Conservation (phyloP, 2,797 vertebrate species). For the Chrosomus eos region DNA sequence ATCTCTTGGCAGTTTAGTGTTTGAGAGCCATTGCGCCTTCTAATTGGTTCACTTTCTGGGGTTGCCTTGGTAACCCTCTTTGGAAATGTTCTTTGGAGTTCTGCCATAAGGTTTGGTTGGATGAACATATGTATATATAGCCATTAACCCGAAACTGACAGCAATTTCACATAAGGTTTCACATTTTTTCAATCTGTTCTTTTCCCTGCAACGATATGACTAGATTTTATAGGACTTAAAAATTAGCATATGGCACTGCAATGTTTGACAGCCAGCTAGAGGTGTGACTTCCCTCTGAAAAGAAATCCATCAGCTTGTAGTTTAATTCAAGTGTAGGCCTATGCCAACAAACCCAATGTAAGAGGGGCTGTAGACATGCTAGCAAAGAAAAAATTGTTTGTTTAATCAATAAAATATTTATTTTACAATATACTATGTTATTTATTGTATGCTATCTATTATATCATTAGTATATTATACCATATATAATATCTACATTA, state of each 20-base stretch:
- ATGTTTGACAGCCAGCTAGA: slow-evolving; percentile 13
- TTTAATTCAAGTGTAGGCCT: neutral
- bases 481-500: neutral
- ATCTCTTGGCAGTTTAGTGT: slow-evolving; percentile 57
- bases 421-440: neutral
- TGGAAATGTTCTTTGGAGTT: slow-evolving; percentile 52
- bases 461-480: neutral
- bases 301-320: slow-evolving; percentile 7
- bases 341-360: neutral
- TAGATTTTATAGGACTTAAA: slow-evolving; percentile 12
- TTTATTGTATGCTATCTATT: neutral
- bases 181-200: neutral
- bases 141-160: slow-evolving; percentile 11
- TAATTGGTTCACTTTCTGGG: slow-evolving; percentile 56
- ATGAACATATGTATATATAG: slow-evolving; percentile 38
- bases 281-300: slow-evolving; percentile 10
- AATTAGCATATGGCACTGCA: slow-evolving; percentile 18
- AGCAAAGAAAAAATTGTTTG: neutral
- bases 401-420: neutral
- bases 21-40: slow-evolving; percentile 53
- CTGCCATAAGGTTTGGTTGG: slow-evolving; percentile 45
- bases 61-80: slow-evolving; percentile 63
- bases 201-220: neutral
- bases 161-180: neutral
- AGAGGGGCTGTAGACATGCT: neutral